Percentiles rank a stretch among this genome's conserved stretches.
These are phyloP conservation scores for Philopedon plagiatum DNA, from an alignment of 2,888 invertebrate species.

Conservation along the genomic window DNA sequence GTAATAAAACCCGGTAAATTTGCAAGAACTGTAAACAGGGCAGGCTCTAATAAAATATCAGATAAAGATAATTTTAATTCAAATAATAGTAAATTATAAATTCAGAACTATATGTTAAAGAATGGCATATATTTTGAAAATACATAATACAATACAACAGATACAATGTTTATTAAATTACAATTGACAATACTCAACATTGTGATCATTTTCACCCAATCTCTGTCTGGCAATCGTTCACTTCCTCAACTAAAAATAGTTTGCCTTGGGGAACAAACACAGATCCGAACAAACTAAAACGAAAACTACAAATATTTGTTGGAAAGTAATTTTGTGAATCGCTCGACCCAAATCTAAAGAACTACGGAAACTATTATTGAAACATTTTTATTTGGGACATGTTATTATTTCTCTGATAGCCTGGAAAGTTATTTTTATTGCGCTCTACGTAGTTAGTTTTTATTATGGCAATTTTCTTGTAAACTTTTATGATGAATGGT, in stretches of 20 bases:
- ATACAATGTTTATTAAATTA: too few species aligned
- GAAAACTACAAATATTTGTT: constrained; percentile 27
- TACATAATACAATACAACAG: too few species aligned
- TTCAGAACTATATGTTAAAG: too few species aligned
- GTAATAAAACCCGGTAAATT: too few species aligned
- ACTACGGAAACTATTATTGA: constrained; percentile 25
- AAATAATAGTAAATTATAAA: too few species aligned
- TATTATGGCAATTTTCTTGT: constrained; percentile 8
- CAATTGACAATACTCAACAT: too few species aligned
- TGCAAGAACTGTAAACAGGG: too few species aligned
- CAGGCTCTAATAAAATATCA: too few species aligned
- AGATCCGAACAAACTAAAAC: neutral
- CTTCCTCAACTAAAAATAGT: constrained; percentile 2
- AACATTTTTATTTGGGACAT: constrained; percentile 26
- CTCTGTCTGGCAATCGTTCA: neutral
- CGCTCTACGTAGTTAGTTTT: constrained; percentile 17
- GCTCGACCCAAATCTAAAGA: constrained; percentile 24
- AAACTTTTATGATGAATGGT: neutral
- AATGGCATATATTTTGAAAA: too few species aligned
- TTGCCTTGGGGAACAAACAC: neutral
- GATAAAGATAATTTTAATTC: too few species aligned
- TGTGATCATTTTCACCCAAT: too few species aligned
- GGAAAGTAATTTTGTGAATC: constrained; percentile 22
- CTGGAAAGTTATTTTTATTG: constrained; percentile 19
- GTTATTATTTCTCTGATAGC: constrained; percentile 17